Conservation (phyloP, 2,888 invertebrate species). For the Melinaea marsaeus region DNA sequence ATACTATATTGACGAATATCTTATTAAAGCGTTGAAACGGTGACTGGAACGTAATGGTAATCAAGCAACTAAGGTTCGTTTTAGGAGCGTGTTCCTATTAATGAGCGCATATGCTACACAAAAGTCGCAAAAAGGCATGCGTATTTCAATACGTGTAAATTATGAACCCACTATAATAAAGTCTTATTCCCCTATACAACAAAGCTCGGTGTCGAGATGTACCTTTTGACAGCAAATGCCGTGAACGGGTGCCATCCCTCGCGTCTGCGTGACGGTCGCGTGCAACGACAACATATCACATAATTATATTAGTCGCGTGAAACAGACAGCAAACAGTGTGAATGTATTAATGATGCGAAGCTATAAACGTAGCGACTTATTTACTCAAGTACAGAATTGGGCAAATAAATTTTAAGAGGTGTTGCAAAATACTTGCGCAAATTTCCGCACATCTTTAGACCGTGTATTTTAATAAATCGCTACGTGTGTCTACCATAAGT, state of each 20-base stretch:
- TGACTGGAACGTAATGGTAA: not conserved
- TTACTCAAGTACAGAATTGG: too few relatives aligned
- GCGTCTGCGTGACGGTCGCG: constrained; percentile 56
- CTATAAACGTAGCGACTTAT: too few relatives aligned
- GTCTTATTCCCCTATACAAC: not conserved
- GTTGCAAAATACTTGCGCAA: too few relatives aligned
- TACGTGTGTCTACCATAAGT: constrained; percentile 1
- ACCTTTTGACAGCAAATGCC: constrained; percentile 79
- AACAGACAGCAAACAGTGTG: not conserved
- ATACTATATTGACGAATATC: too few relatives aligned
- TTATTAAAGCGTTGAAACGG: constrained; percentile 4
- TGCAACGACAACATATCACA: constrained; percentile 24
- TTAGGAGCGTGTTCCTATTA: too few relatives aligned
- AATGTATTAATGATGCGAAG: constrained; percentile 8
- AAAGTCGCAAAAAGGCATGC: too few relatives aligned
- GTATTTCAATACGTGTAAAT: too few relatives aligned
- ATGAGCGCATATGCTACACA: too few relatives aligned
- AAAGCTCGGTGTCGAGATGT: constrained; percentile 43
- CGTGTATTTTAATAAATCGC: too few relatives aligned
- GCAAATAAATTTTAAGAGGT: too few relatives aligned
- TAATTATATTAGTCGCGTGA: not conserved
- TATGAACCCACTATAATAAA: not conserved
- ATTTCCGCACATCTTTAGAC: too few relatives aligned
- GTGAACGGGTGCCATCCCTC: constrained; percentile 66
- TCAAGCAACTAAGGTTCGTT: too few relatives aligned